Conservation (phyloP, 2,888 invertebrate species). For the Sphecodes monilicornis region DNA sequence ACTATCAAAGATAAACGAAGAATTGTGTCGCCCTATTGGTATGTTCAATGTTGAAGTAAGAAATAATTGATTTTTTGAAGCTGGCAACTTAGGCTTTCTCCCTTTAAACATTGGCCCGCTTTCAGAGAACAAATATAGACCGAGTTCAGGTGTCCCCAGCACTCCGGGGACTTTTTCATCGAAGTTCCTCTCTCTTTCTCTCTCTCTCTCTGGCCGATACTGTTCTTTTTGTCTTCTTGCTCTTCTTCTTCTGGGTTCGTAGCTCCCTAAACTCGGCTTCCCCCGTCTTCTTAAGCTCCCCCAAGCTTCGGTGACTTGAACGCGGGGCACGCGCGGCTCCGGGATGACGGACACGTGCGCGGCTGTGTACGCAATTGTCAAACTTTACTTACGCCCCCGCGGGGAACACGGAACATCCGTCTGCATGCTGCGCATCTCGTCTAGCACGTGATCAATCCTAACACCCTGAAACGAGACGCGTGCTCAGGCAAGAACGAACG, state of each 20-base stretch:
- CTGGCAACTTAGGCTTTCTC: background rate
- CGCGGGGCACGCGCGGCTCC: constrained; percentile 56
- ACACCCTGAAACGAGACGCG: background rate
- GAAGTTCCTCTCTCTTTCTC: background rate
- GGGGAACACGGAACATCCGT: constrained; percentile 18
- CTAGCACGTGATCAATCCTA: constrained; percentile 18
- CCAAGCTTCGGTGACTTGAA: constrained; percentile 24
- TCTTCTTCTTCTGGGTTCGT: constrained; percentile 1
- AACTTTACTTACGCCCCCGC: constrained; percentile 16
- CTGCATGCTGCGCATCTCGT: constrained; percentile 11
- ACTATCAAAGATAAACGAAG: too few relatives aligned
- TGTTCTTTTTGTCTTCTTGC: background rate
- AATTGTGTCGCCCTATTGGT: too few relatives aligned
- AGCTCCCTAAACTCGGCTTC: background rate
- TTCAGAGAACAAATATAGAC: constrained; percentile 48
- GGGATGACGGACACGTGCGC: constrained; percentile 53
- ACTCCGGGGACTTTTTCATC: constrained; percentile 25
- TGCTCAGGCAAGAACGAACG: background rate
- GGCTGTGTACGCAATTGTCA: constrained; percentile 31
- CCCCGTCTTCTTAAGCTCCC: constrained; percentile 14
- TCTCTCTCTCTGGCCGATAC: too few relatives aligned
- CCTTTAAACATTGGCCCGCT: background rate
- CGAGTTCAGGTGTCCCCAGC: constrained; percentile 33
- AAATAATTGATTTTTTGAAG: background rate
- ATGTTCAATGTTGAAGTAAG: too few relatives aligned